A percentile compares a stretch with the other conserved stretches of the same genome.
Evolutionary conservation across 1,140 invertebrate species (phyloP).

Genomic region (Pachypeltis micranthus): DNA sequence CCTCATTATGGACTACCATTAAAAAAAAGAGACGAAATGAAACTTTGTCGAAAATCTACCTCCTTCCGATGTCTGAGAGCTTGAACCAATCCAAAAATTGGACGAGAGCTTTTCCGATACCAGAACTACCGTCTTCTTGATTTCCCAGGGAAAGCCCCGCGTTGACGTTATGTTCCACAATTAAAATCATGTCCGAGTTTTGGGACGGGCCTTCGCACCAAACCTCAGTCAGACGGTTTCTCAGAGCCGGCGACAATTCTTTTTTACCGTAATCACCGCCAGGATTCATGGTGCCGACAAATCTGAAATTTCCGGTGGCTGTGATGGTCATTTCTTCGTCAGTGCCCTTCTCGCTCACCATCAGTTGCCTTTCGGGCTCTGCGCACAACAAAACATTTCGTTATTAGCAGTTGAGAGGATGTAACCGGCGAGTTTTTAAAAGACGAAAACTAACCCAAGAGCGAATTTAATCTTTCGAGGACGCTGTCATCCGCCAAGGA

Average conservation of each 20-base stretch:
- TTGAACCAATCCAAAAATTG: constrained; percentile 72
- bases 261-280: constrained; percentile 99
- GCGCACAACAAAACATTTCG: constrained; percentile 25
- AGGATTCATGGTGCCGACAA: constrained; percentile 99
- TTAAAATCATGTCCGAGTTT: constrained; percentile 54
- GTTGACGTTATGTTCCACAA: constrained; percentile 63
- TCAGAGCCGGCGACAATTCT: constrained; percentile 91
- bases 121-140: constrained; percentile 42
- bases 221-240: constrained; percentile 97
- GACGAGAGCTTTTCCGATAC: constrained; percentile 55
- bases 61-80: constrained; percentile 56
- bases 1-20: neutral
- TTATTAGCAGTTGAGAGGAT: no score
- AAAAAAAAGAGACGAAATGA: neutral
- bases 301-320: constrained; percentile 70
- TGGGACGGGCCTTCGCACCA: constrained; percentile 77
- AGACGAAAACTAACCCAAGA: constrained; percentile 44
- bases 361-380: constrained; percentile 82
- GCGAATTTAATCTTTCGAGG: constrained; percentile 89
- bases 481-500: constrained; percentile 98
- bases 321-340: constrained; percentile 46
- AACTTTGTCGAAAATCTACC: constrained; percentile 33
- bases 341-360: constrained; percentile 78
- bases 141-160: constrained; percentile 39
- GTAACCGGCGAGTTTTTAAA: neutral